phyloP scores from a whole-genome alignment of 2,113 vertebrate species.

The Noctilio leporinus region DNA sequence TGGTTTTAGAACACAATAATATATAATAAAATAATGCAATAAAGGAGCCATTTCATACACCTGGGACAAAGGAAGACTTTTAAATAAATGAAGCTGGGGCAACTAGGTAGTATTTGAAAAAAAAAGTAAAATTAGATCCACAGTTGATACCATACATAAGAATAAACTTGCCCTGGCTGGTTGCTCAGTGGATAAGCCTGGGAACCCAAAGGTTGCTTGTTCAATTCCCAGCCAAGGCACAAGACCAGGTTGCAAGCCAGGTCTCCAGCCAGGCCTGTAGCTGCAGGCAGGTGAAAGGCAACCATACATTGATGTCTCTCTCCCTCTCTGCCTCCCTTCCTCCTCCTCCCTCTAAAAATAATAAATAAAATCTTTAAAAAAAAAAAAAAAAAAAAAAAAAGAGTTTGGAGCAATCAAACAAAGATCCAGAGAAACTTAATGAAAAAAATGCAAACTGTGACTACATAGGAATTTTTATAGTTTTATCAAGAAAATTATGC shows the following conservation, averaged over 20 bases:
- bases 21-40: not conserved
- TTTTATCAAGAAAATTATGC: not conserved
- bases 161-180: not conserved
- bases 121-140: not conserved
- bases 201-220: no score
- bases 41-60: not conserved
- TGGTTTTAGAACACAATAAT: not conserved
- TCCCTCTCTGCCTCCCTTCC: no score
- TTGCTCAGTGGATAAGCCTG: no score
- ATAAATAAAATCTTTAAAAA: no score
- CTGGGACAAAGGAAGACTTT: not conserved
- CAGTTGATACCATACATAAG: not conserved
- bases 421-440: not conserved
- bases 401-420: not conserved
- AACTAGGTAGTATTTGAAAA: not conserved
- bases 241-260: no score
- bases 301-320: no score
- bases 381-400: not conserved
- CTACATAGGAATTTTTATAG: not conserved
- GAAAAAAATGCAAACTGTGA: not conserved
- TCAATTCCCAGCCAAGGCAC: no score
- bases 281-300: accelerated
- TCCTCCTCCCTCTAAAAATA: no score
- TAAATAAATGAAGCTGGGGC: not conserved
- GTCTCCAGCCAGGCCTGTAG: no score